These are phyloP conservation scores for Morinoia aosen DNA, from an alignment of 2,888 invertebrate genomes.

Conservation along the genomic window DNA sequence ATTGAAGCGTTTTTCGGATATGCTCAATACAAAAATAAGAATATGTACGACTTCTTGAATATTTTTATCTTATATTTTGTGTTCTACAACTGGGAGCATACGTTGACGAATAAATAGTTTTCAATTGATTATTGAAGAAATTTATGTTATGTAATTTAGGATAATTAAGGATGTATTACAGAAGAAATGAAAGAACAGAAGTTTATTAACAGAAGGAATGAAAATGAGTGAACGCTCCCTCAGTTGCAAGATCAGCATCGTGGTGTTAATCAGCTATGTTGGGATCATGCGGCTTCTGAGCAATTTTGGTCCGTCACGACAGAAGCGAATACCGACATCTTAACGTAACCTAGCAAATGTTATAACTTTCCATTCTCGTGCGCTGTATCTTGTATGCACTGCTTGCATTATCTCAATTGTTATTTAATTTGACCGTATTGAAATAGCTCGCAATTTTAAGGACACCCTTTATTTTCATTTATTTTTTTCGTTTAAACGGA, in stretches of 20 bases:
- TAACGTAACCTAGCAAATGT: neutral
- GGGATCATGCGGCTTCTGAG: neutral
- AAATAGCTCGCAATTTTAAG: no score
- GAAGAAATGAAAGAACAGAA: no score
- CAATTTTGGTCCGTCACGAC: neutral
- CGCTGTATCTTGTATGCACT: neutral
- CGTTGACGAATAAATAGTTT: neutral
- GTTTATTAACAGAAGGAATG: no score
- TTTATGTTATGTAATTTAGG: no score
- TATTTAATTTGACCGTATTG: no score
- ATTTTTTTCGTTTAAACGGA: neutral
- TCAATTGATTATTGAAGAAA: neutral
- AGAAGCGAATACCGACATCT: neutral
- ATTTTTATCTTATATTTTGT: neutral
- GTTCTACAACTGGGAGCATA: neutral
- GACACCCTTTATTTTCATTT: no score
- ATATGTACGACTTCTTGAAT: neutral
- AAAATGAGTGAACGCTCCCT: neutral
- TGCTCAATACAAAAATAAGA: neutral
- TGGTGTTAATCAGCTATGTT: neutral
- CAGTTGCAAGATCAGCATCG: neutral
- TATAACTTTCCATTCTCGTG: neutral
- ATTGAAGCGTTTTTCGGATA: neutral
- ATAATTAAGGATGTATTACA: no score
- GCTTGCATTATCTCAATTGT: neutral